These are phyloP conservation scores for Rhopalosiphum maidis DNA, from an alignment of 1,140 invertebrate genomes.

Conservation along the genomic window DNA sequence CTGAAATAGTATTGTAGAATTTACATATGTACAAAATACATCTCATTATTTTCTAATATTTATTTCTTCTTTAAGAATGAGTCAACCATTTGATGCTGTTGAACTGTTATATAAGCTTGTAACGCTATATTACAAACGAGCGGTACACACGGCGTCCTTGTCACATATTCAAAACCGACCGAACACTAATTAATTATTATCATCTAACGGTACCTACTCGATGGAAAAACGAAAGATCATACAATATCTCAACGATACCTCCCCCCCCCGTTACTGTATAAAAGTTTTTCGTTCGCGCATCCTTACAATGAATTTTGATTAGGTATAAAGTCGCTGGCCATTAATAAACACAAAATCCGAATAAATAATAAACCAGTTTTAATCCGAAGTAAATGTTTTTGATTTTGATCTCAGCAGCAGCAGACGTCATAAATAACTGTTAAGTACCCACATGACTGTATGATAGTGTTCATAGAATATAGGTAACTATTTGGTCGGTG, in stretches of 20 bases:
- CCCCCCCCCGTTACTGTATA: neutral
- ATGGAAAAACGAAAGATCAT: neutral
- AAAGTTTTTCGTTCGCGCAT: neutral
- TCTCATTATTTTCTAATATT: neutral
- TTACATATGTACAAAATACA: neutral
- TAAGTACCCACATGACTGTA: neutral
- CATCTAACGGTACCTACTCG: neutral
- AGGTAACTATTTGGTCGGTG: neutral
- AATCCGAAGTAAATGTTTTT: slow-evolving; percentile 5
- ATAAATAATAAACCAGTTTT: slow-evolving; percentile 14
- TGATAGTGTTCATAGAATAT: neutral
- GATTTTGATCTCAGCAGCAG: neutral
- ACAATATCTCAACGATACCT: neutral
- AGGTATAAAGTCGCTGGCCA: neutral
- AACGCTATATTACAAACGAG: neutral
- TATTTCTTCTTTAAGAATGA: neutral
- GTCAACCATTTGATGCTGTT: neutral
- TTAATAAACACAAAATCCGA: neutral
- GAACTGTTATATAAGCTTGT: neutral
- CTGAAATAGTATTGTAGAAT: neutral
- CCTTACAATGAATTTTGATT: neutral
- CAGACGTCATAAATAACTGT: slow-evolving; percentile 1
- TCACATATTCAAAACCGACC: neutral
- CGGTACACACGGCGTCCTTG: neutral
- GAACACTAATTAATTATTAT: neutral